Evolutionary conservation across 2,113 vertebrate species (phyloP), one percentile per base, ranked within the genome.

Genomic region (Piprites chloris): DNA sequence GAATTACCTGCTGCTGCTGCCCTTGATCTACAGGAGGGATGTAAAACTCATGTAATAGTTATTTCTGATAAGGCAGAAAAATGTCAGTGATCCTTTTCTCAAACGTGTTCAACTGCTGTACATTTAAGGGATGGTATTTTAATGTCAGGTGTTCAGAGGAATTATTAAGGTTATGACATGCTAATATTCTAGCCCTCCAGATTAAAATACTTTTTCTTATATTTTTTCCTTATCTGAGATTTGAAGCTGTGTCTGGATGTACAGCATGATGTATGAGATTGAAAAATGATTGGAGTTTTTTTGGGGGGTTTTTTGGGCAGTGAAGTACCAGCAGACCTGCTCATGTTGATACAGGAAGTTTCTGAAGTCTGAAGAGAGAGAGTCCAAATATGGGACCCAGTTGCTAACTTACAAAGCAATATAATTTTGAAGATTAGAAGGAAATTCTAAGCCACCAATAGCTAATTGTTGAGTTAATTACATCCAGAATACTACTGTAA

Each of bases 291-390:
- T 4, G 15, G 69, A 7, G 7, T 12, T 52, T 44, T 33, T 11
- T 20, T 4, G 44, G 10, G 10, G 3, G 5, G 2, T 22, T 58
- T 1, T 32, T 37, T 15, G 46, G 63, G 0, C 23, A 26, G 17
- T 46, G 33, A 44, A 50, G 12, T 67, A 21, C 22, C 50, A 78
- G 33, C 8, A 20, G 33, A 41, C 35, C 42, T 78, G 13, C 44
- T 63, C 2, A 2, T 50, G 14, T 5, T 42, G 42, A 23, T 79
- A 17, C 11, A 32, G 35, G 16, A 46, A 39, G 14, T 24, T 68
- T 61, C 35, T 67, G 14, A 56, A 76, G 18, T 35, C 23, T 66
- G 27, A 44, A 68, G 37, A 21, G 30, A 74, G 16, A 15, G 24
- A 46, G 9, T 37, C 15, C 20, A 65, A 93, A 67, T 18, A 27